Percentiles rank a stretch among this genome's conserved stretches.
phyloP scores from a whole-genome alignment of 2,888 invertebrate genomes.

The Volucella inflata region DNA sequence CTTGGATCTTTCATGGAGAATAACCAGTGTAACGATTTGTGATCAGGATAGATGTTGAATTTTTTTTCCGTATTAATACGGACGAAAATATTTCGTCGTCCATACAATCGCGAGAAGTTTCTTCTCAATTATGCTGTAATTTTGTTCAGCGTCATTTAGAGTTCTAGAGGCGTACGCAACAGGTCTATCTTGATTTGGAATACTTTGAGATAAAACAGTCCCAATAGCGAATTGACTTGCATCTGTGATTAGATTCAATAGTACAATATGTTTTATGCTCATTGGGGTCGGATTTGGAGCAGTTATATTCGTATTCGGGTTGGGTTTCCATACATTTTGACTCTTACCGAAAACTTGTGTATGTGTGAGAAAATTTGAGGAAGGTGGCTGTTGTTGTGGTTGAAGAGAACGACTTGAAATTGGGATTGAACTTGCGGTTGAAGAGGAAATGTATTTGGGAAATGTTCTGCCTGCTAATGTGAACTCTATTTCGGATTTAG shows the following conservation, averaged over 20 bases:
- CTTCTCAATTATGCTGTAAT: slow-evolving; percentile 78
- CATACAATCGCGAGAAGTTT: slow-evolving; percentile 79
- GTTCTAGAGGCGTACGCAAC: slow-evolving; percentile 78
- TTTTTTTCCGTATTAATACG: slow-evolving; percentile 80
- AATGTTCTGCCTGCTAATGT: background rate
- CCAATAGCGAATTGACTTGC: slow-evolving; percentile 75
- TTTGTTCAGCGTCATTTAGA: slow-evolving; percentile 71
- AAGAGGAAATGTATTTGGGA: background rate
- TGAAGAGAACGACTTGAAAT: slow-evolving; percentile 16
- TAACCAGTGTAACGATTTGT: slow-evolving; percentile 80
- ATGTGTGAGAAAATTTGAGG: slow-evolving; percentile 18
- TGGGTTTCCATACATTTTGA: too few species aligned
- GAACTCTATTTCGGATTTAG: background rate
- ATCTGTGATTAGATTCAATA: slow-evolving; percentile 37
- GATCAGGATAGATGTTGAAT: slow-evolving; percentile 82
- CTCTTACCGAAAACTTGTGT: slow-evolving; percentile 37
- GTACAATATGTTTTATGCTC: slow-evolving; percentile 28
- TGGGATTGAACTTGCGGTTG: background rate
- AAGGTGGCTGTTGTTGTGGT: slow-evolving; percentile 20
- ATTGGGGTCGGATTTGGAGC: slow-evolving; percentile 19
- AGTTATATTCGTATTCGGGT: slow-evolving; percentile 9
- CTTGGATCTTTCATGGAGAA: slow-evolving; percentile 80
- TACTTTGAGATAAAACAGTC: slow-evolving; percentile 76
- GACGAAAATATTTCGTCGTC: slow-evolving; percentile 80
- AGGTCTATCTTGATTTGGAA: slow-evolving; percentile 65